Evolutionary conservation across 2,797 vertebrate genomes (phyloP).

Genomic region (Myotis findleyi): DNA sequence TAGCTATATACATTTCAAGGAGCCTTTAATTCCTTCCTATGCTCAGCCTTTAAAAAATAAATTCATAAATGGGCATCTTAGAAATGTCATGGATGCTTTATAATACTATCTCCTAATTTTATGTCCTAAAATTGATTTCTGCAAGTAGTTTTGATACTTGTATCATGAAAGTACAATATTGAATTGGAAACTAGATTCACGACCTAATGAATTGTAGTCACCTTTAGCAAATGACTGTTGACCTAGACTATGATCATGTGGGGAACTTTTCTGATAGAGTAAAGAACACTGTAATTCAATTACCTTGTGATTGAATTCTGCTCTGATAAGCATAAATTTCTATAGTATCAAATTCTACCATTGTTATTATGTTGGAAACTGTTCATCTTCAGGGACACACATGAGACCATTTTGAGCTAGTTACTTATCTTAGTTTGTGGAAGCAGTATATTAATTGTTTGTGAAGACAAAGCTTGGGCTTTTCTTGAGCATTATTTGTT

Average conservation of each 20-base stretch:
- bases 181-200: slow-evolving; percentile 33
- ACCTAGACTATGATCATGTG: slow-evolving; percentile 24
- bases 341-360: slow-evolving; percentile 64
- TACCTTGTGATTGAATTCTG: slow-evolving; percentile 71
- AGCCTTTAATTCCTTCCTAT: background rate
- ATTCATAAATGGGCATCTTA: background rate
- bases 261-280: slow-evolving; percentile 57
- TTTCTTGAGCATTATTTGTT: background rate
- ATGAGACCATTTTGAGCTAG: background rate
- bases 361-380: background rate
- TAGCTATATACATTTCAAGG: background rate
- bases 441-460: slow-evolving; percentile 44
- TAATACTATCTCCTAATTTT: background rate
- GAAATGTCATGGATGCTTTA: slow-evolving; percentile 11
- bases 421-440: background rate
- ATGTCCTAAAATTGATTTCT: slow-evolving; percentile 56
- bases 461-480: slow-evolving; percentile 2
- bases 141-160: background rate
- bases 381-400: background rate
- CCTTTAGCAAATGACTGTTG: slow-evolving; percentile 18
- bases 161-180: slow-evolving; percentile 14
- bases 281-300: slow-evolving; percentile 62
- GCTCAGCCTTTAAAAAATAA: slow-evolving; percentile 46
- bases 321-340: slow-evolving; percentile 72
- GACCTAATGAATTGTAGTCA: slow-evolving; percentile 22